Base-by-base conservation (phyloP, 2,113 vertebrate genomes). In the Neopipo cinnamomea region DNA sequence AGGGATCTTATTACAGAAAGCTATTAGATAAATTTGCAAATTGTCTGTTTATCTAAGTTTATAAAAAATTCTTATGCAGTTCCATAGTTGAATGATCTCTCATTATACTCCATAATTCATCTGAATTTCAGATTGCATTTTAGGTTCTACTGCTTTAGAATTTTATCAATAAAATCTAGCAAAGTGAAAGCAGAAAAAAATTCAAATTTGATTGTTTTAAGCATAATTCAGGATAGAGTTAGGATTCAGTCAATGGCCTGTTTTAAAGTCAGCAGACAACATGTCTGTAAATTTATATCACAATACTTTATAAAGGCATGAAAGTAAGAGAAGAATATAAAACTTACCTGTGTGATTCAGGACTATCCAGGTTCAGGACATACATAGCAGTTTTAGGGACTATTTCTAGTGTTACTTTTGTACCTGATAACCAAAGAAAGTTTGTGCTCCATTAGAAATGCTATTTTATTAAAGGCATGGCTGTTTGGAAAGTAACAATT, bases 21-120 rank as follows among this genome's bases (percentile, higher is more conserved):
- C 61, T 68, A 58, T 93, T 87, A 92, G 72, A 71, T 86, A 81
- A 63, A 93, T 92, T 91, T 93, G 73, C 47, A 92, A 86, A 91
- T 72, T 85, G 59, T 92, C 89, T 88, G 55, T 92, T 91, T 92
- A 91, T 91, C 31, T 73, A 59, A 72, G 42, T 88, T 92, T 86
- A 55, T 90, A 52, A 93, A 91, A 92, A 63, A 44, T 20, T 87
- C 21, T 52, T 25, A 67, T 33, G 55, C 46, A 88, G 47, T 85
- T 94, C 59, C 77, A 2, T 73, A 55, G 42, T 31, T 63, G 55
- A 85, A 66, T 59, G 39, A 35, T 72, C 42, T 77, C 61, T 50
- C 90, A 50, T 76, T 65, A 65, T 24, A 49, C 5, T 73, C 89
- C 37, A 27, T 62, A 75, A 75, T 83, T 71, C 2, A 85, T 93